Percentiles rank a stretch among this genome's conserved stretches.
Conservation (phyloP, 2,888 invertebrate genomes). For the Branchellion lobata region DNA sequence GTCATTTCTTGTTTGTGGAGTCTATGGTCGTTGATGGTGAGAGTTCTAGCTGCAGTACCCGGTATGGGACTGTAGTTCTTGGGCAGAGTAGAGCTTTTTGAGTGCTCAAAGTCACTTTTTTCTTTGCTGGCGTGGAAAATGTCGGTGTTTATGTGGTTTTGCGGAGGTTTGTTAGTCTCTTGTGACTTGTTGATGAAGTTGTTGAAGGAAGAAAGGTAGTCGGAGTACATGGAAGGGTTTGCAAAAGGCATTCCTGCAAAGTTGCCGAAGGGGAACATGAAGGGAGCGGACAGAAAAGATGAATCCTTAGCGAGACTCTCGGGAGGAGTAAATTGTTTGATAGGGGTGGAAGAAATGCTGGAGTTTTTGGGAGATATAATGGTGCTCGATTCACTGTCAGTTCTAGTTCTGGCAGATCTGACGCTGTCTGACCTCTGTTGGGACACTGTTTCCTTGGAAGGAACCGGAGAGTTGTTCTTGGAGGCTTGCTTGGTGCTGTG, state of each 20-base stretch:
- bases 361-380: constrained; percentile 20
- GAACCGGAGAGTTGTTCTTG: constrained; percentile 17
- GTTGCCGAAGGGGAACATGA: constrained; percentile 48
- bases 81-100: constrained; percentile 21
- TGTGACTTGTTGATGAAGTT: constrained; percentile 15
- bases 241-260: constrained; percentile 21
- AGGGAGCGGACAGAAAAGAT: constrained; percentile 38
- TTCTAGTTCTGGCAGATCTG: constrained; percentile 33
- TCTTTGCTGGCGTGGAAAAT: background rate
- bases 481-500: constrained; percentile 25
- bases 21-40: constrained; percentile 40
- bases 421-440: constrained; percentile 26
- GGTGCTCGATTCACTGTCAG: constrained; percentile 38
- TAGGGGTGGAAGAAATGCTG: constrained; percentile 33
- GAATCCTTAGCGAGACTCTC: background rate
- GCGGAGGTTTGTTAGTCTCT: background rate
- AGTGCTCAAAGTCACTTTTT: background rate
- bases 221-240: constrained; percentile 34
- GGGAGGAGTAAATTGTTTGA: constrained; percentile 8
- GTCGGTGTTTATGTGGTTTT: background rate
- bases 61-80: constrained; percentile 9
- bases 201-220: constrained; percentile 38
- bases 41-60: constrained; percentile 44
- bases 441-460: constrained; percentile 3
- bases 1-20: constrained; percentile 7